Conservation (phyloP, 2,113 vertebrate species). For the Seriola rivoliana region DNA sequence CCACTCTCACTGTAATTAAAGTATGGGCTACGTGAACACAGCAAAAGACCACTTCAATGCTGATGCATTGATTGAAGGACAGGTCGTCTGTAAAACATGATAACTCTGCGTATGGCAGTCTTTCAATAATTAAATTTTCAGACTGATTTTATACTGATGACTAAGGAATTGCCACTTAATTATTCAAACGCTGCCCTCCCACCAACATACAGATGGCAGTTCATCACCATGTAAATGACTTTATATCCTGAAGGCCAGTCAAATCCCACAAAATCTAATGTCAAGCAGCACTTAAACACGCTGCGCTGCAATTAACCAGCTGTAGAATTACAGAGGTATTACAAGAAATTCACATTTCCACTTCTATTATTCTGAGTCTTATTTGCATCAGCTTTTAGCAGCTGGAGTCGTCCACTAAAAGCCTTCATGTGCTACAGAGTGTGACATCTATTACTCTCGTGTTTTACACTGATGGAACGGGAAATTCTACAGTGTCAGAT, state of each 20-base stretch:
- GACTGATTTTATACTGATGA: conserved; percentile 34
- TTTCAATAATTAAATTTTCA: conserved; percentile 35
- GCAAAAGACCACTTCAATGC: conserved; percentile 42
- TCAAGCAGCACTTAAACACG: conserved; percentile 54
- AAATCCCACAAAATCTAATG: conserved; percentile 29
- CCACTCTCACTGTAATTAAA: conserved; percentile 66
- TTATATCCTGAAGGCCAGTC: conserved; percentile 30
- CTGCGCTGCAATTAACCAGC: conserved; percentile 34
- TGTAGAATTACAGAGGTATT: conserved; percentile 20
- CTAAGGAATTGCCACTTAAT: conserved; percentile 34
- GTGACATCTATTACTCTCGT: conserved; percentile 4
- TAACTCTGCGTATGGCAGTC: conserved; percentile 5
- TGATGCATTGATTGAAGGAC: conserved; percentile 47
- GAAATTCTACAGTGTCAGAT: not conserved
- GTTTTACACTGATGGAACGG: not conserved
- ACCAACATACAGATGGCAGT: conserved; percentile 4
- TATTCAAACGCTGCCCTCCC: not conserved
- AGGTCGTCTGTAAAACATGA: conserved; percentile 4
- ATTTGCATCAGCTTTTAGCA: conserved; percentile 8
- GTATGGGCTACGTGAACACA: conserved; percentile 29
- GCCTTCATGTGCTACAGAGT: not conserved
- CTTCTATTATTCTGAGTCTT: not conserved
- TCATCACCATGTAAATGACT: conserved; percentile 31
- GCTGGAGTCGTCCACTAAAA: conserved; percentile 19
- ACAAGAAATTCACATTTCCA: conserved; percentile 24